These are phyloP conservation scores for Chrysolina americana DNA, from an alignment of 2,888 invertebrate genomes.

Conservation along the genomic window DNA sequence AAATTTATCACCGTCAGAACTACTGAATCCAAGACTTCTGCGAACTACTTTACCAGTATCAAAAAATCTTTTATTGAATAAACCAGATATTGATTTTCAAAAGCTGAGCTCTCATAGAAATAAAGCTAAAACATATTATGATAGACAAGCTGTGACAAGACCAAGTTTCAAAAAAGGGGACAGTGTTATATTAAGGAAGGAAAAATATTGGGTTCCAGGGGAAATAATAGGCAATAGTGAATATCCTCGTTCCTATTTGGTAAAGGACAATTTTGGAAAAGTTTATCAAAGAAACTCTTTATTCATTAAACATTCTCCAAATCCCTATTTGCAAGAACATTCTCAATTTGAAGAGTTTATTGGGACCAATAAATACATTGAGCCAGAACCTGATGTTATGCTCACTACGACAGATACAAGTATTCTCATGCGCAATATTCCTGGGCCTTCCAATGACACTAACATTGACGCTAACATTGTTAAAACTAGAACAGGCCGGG, in stretches of 20 bases:
- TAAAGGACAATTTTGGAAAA: background rate
- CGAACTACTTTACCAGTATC: conserved; percentile 36
- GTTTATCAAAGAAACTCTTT: background rate
- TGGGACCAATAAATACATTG: background rate
- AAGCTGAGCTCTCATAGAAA: background rate
- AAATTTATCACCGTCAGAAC: conserved; percentile 34
- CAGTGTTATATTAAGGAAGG: background rate
- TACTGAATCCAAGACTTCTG: conserved; percentile 28
- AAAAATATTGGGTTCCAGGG: background rate
- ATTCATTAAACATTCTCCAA: background rate
- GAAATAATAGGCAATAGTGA: background rate
- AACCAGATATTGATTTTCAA: background rate
- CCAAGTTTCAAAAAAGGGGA: background rate
- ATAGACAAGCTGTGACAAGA: background rate
- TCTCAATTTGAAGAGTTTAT: background rate
- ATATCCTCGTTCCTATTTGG: conserved; percentile 3
- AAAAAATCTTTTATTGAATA: conserved; percentile 7
- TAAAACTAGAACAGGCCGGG: background rate
- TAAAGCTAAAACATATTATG: conserved; percentile 2
- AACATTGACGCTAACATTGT: background rate
- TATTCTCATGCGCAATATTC: background rate
- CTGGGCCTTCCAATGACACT: background rate
- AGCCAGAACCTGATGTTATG: background rate
- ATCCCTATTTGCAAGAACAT: background rate
- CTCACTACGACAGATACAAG: background rate